Base-by-base conservation (phyloP, 53 echinoderm and acorn worm species). In the Paracentrotus lividus region DNA sequence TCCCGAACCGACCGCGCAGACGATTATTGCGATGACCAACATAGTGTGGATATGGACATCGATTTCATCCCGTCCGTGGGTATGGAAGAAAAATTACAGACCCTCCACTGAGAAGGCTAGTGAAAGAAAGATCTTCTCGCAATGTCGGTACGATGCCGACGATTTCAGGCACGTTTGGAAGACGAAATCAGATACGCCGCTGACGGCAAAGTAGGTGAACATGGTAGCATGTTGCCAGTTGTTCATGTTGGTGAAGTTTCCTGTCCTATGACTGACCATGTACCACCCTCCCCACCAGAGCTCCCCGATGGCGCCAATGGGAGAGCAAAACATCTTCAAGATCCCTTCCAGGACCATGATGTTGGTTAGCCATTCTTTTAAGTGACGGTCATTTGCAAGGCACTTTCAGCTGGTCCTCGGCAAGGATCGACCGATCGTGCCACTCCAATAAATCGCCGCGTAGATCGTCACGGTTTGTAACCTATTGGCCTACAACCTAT, bases 221-320 rank as follows among this genome's bases (percentile, higher is more conserved):
- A 98, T 98, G 92, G 97, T 97, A 49, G 93, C 95, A 65, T 98
- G 97, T 77, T 98, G 98, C 98, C 98, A 98, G 85, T 85, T 44
- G 85, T 85, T 85, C 85, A 85, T 85, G 88, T 88, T 88, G 88
- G 88, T 88, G 88, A 88, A 88, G 56, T 88, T 57, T 2, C 88
- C 88, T 15, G 88, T 56, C 32, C 88, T 31, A 15, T 57, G 88
- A 26, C 88, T 88, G 21, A 88, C 18, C 14, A 88, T 54, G 59
- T 88, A 88, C 88, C 88, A 88, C 5, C 58, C 88, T 57, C 56
- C 88, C 88, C 88, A 88, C 88, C 88, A 88, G 1, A 88, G 58
- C 18, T 88, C 88, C 13, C 56, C 88, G 7, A 88, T 8, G 18
- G 88, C 88, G 33, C 88, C 88, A 34, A 54, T 33, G 58, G 23